phyloP scores from a whole-genome alignment of 2,113 vertebrate genomes.

The Cololabis saira region DNA sequence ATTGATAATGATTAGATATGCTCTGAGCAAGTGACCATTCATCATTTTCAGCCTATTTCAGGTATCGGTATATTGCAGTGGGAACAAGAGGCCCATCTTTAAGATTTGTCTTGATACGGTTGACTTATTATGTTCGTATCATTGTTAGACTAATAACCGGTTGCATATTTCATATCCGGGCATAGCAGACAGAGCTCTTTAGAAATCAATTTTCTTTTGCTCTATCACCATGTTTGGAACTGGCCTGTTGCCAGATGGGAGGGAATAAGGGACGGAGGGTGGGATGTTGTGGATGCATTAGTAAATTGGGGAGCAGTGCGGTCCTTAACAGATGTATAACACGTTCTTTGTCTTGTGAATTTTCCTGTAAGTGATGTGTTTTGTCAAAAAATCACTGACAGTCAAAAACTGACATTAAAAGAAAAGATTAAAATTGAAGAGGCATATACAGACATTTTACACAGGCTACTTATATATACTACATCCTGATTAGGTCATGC shows the following conservation, averaged over 20 bases:
- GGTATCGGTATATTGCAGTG: slow-evolving; percentile 17
- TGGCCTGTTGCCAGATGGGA: slow-evolving; percentile 62
- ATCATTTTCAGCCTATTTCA: slow-evolving; percentile 30
- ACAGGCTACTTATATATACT: slow-evolving; percentile 17
- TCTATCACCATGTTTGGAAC: slow-evolving; percentile 59
- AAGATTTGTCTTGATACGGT: slow-evolving; percentile 60
- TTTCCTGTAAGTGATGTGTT: slow-evolving; percentile 13
- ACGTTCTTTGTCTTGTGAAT: slow-evolving; percentile 14
- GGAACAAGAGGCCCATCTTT: slow-evolving; percentile 51
- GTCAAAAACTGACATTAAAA: neutral
- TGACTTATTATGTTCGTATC: slow-evolving; percentile 68
- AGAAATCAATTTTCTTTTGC: slow-evolving; percentile 77
- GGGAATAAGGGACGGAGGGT: slow-evolving; percentile 22
- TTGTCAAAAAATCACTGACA: slow-evolving; percentile 3
- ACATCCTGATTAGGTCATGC: slow-evolving; percentile 48
- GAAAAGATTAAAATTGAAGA: neutral
- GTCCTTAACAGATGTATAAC: slow-evolving; percentile 32
- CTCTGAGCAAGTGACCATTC: slow-evolving; percentile 44
- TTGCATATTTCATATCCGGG: slow-evolving; percentile 67
- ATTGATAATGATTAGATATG: slow-evolving; percentile 29
- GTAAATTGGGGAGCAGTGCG: slow-evolving; percentile 30
- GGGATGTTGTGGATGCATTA: slow-evolving; percentile 46
- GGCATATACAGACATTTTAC: slow-evolving; percentile 6
- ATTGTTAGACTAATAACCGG: slow-evolving; percentile 58
- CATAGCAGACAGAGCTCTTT: slow-evolving; percentile 63